Conservation (phyloP, 2,113 vertebrate species). For the Syrmaticus mikado region DNA sequence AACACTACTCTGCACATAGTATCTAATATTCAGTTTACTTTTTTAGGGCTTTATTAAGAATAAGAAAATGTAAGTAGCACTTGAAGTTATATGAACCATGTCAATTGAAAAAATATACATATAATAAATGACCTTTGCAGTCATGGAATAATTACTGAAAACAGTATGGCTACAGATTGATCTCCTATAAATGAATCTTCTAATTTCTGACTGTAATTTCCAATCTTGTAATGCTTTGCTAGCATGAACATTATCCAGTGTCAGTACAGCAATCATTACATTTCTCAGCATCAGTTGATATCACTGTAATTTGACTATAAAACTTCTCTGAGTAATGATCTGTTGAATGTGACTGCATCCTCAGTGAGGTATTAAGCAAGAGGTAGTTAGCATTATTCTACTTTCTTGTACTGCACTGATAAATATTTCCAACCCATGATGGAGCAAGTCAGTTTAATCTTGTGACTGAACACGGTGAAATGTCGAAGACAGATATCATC, state of each 20-base stretch:
- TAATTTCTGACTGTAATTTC: not conserved
- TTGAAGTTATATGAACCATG: not conserved
- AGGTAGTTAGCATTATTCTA: not conserved
- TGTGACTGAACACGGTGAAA: rapidly evolving
- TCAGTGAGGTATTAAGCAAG: not conserved
- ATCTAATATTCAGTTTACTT: not conserved
- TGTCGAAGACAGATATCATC: not conserved
- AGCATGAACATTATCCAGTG: not conserved
- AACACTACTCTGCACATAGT: not conserved
- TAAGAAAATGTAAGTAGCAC: not conserved
- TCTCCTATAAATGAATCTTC: not conserved
- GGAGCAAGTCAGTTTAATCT: not conserved
- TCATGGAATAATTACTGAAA: not conserved
- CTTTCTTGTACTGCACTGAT: not conserved
- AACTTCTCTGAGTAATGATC: not conserved
- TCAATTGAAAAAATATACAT: not conserved
- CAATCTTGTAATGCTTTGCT: not conserved
- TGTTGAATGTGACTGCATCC: not conserved
- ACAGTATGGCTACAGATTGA: not conserved
- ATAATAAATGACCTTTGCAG: not conserved
- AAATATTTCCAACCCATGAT: not conserved
- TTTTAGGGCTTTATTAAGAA: not conserved
- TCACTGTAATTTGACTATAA: not conserved
- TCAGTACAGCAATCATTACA: not conserved
- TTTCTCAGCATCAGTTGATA: not conserved